These are phyloP conservation scores for Cephus pygmeus DNA, from an alignment of 2,888 invertebrate species.

Conservation along the genomic window DNA sequence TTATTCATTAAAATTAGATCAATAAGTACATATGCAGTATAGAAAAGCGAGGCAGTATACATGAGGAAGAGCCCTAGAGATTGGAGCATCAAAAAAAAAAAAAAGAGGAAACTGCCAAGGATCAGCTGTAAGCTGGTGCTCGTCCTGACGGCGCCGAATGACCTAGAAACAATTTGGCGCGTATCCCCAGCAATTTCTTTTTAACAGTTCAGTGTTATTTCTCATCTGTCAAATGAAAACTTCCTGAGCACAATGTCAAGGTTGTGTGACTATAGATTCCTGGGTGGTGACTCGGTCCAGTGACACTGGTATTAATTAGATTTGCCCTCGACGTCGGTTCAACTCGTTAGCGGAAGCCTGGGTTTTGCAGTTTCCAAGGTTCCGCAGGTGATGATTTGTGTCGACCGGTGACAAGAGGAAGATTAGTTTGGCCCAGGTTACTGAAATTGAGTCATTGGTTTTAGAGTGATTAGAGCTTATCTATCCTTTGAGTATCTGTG, in stretches of 20 bases:
- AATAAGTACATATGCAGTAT: neutral
- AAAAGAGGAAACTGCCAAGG: constrained; percentile 13
- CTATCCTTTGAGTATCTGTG: neutral
- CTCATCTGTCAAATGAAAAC: neutral
- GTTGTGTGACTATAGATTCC: neutral
- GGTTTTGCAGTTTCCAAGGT: neutral
- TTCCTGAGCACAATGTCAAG: neutral
- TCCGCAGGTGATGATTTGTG: neutral
- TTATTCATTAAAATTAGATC: neutral
- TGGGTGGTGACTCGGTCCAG: neutral
- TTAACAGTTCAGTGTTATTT: neutral
- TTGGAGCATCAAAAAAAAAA: neutral
- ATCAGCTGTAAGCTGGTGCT: constrained; percentile 41
- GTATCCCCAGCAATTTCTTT: neutral
- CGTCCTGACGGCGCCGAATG: constrained; percentile 30
- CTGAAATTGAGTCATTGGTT: neutral
- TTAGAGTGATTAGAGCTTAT: neutral
- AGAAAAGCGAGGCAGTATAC: neutral
- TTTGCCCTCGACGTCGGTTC: neutral
- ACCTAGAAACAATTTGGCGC: constrained; percentile 43
- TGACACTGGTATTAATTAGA: neutral
- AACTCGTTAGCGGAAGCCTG: neutral
- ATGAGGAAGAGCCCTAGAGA: neutral
- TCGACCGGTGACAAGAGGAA: neutral
- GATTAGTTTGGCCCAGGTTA: neutral